Percentiles rank a stretch among this genome's conserved stretches.
phyloP scores from a whole-genome alignment of 2,113 vertebrate genomes.

The Oreochromis niloticus region DNA sequence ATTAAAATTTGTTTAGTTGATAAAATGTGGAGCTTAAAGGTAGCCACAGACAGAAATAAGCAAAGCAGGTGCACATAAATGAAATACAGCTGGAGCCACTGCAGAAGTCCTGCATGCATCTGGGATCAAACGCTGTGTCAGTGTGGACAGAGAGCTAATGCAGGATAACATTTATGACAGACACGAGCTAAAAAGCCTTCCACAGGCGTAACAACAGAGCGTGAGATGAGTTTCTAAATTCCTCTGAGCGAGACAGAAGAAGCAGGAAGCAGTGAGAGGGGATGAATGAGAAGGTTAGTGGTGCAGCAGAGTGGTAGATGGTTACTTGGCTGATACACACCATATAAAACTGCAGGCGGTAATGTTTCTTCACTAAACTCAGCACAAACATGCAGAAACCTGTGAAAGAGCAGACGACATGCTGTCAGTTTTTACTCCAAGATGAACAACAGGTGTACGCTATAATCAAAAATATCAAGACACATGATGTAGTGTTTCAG shows the following conservation, averaged over 20 bases:
- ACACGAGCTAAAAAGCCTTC: neutral
- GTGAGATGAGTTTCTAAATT: neutral
- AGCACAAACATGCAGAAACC: slow-evolving; percentile 99
- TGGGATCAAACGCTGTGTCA: neutral
- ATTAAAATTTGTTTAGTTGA: neutral
- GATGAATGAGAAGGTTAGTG: neutral
- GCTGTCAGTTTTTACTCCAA: slow-evolving; percentile 57
- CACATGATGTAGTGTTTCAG: neutral
- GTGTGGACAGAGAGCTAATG: neutral
- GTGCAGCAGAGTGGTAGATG: neutral
- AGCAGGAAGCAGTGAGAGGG: neutral
- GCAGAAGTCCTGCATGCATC: neutral
- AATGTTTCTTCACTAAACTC: slow-evolving; percentile 99
- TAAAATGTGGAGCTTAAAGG: neutral
- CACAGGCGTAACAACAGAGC: neutral
- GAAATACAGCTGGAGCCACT: neutral
- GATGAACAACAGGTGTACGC: neutral
- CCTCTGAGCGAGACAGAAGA: neutral
- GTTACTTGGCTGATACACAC: slow-evolving; percentile 82
- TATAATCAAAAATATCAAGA: neutral
- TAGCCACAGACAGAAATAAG: neutral
- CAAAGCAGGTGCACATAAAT: neutral
- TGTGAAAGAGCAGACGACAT: slow-evolving; percentile 82
- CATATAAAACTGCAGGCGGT: slow-evolving; percentile 99
- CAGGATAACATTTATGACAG: neutral